A percentile compares a stretch with the other conserved stretches of the same genome.
Conservation (phyloP, 2,797 vertebrate genomes). For the Sebastiscus tertius region DNA sequence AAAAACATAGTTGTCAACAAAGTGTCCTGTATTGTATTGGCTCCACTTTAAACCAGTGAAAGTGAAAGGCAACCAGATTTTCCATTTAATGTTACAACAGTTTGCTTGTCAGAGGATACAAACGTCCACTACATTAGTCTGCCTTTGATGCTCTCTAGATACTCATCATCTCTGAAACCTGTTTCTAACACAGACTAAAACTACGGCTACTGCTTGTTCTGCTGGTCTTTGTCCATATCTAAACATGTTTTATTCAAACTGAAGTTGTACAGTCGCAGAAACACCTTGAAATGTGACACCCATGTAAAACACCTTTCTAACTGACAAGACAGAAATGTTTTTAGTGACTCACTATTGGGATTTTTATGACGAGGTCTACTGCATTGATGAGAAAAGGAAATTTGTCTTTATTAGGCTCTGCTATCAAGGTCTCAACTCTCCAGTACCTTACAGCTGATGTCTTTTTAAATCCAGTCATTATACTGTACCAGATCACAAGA, state of each 20-base stretch:
- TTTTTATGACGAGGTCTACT: background rate
- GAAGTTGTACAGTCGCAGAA: background rate
- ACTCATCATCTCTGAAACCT: background rate
- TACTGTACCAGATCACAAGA: background rate
- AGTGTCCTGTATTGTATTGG: background rate
- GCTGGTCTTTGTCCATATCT: background rate
- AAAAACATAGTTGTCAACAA: background rate
- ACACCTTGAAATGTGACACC: no score
- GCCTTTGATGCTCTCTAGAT: constrained; percentile 4
- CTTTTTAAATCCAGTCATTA: constrained; percentile 2
- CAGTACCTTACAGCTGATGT: background rate
- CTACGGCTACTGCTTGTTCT: no score
- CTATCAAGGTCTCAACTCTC: background rate
- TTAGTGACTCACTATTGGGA: background rate
- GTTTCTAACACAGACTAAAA: background rate
- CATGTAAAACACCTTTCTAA: background rate
- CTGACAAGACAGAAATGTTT: background rate
- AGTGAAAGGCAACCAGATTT: no score
- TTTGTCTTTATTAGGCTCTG: background rate
- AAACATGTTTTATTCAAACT: background rate
- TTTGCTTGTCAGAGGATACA: background rate
- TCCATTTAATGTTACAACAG: no score
- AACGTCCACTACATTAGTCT: background rate
- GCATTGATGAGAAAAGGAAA: background rate
- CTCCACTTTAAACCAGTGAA: background rate